Evolutionary conservation across 2,113 vertebrate genomes (phyloP).

Genomic region (Procavia capensis): DNA sequence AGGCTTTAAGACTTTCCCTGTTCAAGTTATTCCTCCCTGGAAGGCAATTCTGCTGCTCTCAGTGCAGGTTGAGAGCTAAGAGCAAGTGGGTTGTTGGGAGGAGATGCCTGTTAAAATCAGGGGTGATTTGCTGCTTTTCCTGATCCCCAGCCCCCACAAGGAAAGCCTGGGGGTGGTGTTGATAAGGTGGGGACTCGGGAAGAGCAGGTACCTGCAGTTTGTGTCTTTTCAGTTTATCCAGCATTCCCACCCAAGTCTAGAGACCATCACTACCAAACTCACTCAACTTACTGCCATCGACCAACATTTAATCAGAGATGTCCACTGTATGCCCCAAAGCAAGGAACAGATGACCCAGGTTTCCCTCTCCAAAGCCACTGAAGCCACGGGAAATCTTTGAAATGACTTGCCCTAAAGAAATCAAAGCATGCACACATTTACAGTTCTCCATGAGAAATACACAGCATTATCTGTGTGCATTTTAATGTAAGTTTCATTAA

Average conservation of each 20-base stretch:
- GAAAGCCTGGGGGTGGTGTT: conserved; percentile 14
- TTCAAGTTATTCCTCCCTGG: conserved; percentile 67
- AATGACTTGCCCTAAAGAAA: background rate
- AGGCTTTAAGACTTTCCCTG: conserved; percentile 17
- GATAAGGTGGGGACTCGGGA: background rate
- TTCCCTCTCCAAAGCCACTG: background rate
- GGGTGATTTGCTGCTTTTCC: background rate
- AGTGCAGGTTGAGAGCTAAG: conserved; percentile 53
- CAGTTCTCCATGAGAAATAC: background rate
- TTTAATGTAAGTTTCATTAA: background rate
- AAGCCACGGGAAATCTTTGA: background rate
- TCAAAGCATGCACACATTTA: background rate
- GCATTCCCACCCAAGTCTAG: background rate
- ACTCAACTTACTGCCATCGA: too few relatives aligned
- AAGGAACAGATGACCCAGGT: background rate
- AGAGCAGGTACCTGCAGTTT: too few relatives aligned
- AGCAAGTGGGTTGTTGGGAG: background rate
- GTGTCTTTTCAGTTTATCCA: too few relatives aligned
- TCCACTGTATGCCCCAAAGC: background rate
- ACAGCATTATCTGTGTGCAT: background rate
- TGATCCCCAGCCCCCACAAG: background rate
- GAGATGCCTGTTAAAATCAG: conserved; percentile 32
- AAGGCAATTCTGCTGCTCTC: conserved; percentile 69
- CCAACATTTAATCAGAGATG: background rate
- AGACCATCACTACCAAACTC: background rate